A percentile compares a stretch with the other conserved stretches of the same genome.
These are phyloP conservation scores for Sabatieria punctata DNA, from an alignment of 2,888 invertebrate species.

Conservation along the genomic window DNA sequence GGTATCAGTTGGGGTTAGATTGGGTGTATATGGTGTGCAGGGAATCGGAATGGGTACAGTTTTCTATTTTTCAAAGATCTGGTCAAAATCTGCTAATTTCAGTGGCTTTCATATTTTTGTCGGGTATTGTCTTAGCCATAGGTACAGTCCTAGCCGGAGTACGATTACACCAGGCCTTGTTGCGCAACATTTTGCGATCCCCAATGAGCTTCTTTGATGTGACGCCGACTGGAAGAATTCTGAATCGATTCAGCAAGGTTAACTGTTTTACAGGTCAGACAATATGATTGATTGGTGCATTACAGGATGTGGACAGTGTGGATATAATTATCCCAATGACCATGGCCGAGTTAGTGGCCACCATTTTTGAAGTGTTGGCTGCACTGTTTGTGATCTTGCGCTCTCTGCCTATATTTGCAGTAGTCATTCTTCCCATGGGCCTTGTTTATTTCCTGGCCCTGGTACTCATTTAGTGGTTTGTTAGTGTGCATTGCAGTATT, in stretches of 20 bases:
- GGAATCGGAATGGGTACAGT: conserved; percentile 32
- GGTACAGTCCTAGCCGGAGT: conserved; percentile 34
- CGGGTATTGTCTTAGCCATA: conserved; percentile 26
- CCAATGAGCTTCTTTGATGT: conserved; percentile 35
- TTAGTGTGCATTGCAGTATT: background rate
- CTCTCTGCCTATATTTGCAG: conserved; percentile 21
- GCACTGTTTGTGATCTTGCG: conserved; percentile 21
- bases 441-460: conserved; percentile 18
- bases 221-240: conserved; percentile 35
- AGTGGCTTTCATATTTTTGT: too few species aligned
- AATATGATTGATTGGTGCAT: too few species aligned
- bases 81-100: too few species aligned
- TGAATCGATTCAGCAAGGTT: conserved; percentile 34
- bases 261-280: too few species aligned
- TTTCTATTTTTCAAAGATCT: too few species aligned
- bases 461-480: conserved; percentile 10
- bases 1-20: conserved; percentile 22
- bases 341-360: conserved; percentile 17
- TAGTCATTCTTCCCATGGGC: conserved; percentile 19
- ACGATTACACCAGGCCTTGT: conserved; percentile 28
- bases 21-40: conserved; percentile 38
- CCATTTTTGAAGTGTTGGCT: conserved; percentile 16
- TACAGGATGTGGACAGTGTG: conserved; percentile 27
- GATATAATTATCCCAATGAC: conserved; percentile 25
- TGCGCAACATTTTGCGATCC: conserved; percentile 28